phyloP scores from a whole-genome alignment of 2,888 invertebrate species.

The Cetonia aurata region DNA sequence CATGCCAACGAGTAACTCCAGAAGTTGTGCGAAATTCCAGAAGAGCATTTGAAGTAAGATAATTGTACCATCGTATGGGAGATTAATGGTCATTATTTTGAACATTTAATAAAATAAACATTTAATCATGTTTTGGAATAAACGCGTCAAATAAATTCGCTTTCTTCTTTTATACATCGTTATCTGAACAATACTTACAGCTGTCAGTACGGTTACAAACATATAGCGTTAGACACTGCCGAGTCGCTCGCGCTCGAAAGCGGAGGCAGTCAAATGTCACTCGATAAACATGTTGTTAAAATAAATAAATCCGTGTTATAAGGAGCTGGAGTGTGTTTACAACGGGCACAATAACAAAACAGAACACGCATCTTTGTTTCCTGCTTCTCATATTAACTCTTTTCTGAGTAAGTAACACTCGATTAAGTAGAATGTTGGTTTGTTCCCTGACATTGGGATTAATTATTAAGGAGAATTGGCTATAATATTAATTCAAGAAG shows the following conservation, averaged over 20 bases:
- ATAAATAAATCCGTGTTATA: slow-evolving; percentile 22
- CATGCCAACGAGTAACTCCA: too few species aligned
- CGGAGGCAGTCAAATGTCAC: slow-evolving; percentile 30
- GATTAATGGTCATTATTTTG: too few species aligned
- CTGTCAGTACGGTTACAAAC: neutral
- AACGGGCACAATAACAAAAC: slow-evolving; percentile 3
- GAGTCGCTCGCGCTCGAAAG: slow-evolving; percentile 3
- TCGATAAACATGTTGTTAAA: slow-evolving; percentile 28
- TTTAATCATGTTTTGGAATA: too few species aligned
- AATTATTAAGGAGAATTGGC: too few species aligned
- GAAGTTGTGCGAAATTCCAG: too few species aligned
- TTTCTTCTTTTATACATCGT: neutral
- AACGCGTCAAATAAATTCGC: neutral
- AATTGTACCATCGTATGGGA: too few species aligned
- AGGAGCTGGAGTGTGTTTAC: slow-evolving; percentile 17
- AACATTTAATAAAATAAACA: too few species aligned
- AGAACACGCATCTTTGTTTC: slow-evolving; percentile 10
- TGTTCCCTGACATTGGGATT: too few species aligned
- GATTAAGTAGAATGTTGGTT: too few species aligned
- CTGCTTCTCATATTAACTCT: neutral
- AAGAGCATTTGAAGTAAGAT: too few species aligned
- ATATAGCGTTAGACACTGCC: neutral
- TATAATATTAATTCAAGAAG: too few species aligned
- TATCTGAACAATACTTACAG: slow-evolving; percentile 13
- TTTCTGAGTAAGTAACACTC: too few species aligned